Conservation (phyloP, 30 jellyfish, hydroid and myxozoan species). For the Aurelia sp. region DNA sequence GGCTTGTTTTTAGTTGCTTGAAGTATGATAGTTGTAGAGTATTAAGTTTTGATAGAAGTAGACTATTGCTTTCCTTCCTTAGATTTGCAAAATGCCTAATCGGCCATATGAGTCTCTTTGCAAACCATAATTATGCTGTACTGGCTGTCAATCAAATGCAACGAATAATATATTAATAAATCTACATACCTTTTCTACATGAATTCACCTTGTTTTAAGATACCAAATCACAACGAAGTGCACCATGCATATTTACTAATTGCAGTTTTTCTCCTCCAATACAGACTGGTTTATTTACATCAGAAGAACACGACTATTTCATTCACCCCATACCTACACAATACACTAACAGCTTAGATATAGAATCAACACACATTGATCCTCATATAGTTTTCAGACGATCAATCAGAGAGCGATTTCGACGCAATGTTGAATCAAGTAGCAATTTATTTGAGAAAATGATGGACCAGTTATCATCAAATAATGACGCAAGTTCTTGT, state of each 20-base stretch:
- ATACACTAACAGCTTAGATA: conserved; percentile 31
- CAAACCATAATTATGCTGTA: too few species aligned
- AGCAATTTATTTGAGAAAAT: conserved; percentile 16
- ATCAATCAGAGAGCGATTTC: conserved; percentile 50
- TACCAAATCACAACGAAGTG: neutral
- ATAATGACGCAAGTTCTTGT: conserved; percentile 47
- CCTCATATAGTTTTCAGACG: conserved; percentile 90
- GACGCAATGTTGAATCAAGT: conserved; percentile 28
- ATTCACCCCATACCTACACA: conserved; percentile 90
- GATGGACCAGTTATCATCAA: conserved; percentile 7
- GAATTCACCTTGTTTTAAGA: too few species aligned
- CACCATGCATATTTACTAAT: neutral
- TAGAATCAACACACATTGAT: conserved; percentile 2
- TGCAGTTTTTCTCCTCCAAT: neutral
- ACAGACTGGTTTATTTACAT: conserved; percentile 88
- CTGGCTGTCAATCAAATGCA: too few species aligned
- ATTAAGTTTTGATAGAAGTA: too few species aligned
- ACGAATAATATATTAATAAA: too few species aligned
- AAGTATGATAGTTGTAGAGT: too few species aligned
- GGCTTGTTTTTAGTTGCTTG: too few species aligned
- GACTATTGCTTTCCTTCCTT: too few species aligned
- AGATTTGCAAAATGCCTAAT: too few species aligned
- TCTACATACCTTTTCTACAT: too few species aligned
- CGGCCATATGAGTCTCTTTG: too few species aligned
- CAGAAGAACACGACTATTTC: conserved; percentile 82